A percentile compares a stretch with the other conserved stretches of the same genome.
phyloP scores from a whole-genome alignment of 2,113 vertebrate genomes.

The Albula glossodonta region DNA sequence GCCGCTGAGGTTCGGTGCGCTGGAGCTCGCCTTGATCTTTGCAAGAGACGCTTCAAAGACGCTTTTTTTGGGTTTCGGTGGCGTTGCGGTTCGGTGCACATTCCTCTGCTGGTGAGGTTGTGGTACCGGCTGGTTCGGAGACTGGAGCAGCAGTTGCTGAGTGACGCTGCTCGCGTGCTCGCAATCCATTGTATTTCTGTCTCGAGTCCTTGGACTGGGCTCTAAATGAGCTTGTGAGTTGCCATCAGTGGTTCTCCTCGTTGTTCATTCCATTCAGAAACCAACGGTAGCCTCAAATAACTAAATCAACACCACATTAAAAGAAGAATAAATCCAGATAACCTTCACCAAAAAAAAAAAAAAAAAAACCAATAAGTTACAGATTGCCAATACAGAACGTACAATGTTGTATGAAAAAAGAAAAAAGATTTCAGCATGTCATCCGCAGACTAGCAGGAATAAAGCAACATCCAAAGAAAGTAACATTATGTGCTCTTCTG shows the following conservation, averaged over 20 bases:
- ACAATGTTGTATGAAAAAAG: not conserved
- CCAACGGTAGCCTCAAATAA: not conserved
- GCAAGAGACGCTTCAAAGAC: constrained; percentile 59
- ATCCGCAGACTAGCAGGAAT: not conserved
- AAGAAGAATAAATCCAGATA: not conserved
- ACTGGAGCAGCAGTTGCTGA: constrained; percentile 35
- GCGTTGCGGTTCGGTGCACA: constrained; percentile 65
- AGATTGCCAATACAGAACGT: not conserved
- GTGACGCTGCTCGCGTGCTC: constrained; percentile 48
- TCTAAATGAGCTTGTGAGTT: constrained; percentile 23
- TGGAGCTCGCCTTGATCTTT: constrained; percentile 58
- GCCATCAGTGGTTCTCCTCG: constrained; percentile 39
- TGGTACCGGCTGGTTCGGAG: constrained; percentile 45
- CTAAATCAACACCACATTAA: not conserved
- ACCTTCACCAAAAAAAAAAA: not conserved
- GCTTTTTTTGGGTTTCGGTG: constrained; percentile 63
- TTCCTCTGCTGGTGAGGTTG: constrained; percentile 59
- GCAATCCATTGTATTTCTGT: constrained; percentile 48
- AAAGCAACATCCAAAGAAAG: no score
- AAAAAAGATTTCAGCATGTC: not conserved
- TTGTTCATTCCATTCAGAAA: constrained; percentile 31
- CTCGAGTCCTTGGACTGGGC: constrained; percentile 21
- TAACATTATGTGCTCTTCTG: no score
- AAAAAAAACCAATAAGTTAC: not conserved
- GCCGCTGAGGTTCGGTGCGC: constrained; percentile 40